phyloP scores from a whole-genome alignment of 1,140 invertebrate species.

The Agraylea sexmaculata region DNA sequence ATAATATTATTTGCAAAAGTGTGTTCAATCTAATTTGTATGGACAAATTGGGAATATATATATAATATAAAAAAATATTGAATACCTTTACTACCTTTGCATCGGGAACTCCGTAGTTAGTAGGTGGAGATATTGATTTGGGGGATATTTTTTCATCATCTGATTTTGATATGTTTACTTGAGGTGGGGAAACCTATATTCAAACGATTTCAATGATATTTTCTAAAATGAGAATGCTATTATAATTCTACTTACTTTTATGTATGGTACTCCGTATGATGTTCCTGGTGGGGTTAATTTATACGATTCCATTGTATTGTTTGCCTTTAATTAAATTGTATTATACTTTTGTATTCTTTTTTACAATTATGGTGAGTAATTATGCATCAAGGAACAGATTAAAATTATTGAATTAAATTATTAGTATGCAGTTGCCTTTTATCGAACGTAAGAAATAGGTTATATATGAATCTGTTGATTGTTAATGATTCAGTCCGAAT shows the following conservation, averaged over 20 bases:
- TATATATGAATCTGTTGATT: too few species aligned
- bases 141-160: conserved; percentile 6
- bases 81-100: too few species aligned
- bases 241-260: conserved; percentile 7
- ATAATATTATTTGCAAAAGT: neutral
- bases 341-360: too few species aligned
- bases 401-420: too few species aligned
- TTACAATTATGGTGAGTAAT: too few species aligned
- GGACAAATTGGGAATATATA: neutral
- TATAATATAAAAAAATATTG: conserved; percentile 3
- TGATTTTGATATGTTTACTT: neutral
- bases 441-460: too few species aligned
- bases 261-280: conserved; percentile 15
- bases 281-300: conserved; percentile 17
- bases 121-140: too few species aligned
- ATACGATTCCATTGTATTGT: neutral
- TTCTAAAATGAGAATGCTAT: neutral
- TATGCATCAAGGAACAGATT: too few species aligned
- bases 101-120: conserved; percentile 15
- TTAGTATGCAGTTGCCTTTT: too few species aligned
- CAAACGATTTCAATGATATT: neutral
- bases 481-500: too few species aligned
- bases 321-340: neutral
- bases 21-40: neutral
- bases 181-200: neutral